These are phyloP conservation scores for Peromyscus nudipes DNA, from an alignment of 2,797 vertebrate species.

Conservation along the genomic window DNA sequence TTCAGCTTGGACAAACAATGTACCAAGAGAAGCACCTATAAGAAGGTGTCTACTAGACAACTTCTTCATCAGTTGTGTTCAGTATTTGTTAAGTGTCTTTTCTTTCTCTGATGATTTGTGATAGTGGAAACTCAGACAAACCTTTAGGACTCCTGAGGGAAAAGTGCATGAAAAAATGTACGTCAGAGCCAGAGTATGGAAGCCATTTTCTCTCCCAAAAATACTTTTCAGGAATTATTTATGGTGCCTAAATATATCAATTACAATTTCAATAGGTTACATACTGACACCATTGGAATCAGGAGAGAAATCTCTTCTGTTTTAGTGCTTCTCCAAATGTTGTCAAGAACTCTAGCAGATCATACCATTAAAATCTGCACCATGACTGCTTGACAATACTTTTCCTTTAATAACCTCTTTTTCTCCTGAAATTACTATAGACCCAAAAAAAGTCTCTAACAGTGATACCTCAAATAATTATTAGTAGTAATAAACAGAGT, in stretches of 20 bases:
- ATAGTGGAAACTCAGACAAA: background rate
- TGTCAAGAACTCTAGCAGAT: background rate
- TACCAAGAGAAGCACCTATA: background rate
- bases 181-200: background rate
- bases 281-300: background rate
- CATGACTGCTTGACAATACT: background rate
- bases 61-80: background rate
- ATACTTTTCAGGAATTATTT: conserved; percentile 27
- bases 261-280: background rate
- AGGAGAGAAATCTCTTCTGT: background rate
- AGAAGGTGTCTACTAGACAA: background rate
- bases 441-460: background rate
- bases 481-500: background rate
- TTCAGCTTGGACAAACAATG: background rate
- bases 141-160: background rate
- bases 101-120: background rate
- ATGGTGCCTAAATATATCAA: background rate
- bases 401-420: background rate
- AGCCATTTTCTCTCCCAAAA: background rate
- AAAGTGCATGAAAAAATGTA: background rate
- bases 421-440: conserved; percentile 34
- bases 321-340: background rate
- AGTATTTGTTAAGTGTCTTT: background rate
- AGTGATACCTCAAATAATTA: conserved; percentile 23
- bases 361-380: background rate